Conservation (phyloP, 2,113 vertebrate genomes). For the Centropus bengalensis region DNA sequence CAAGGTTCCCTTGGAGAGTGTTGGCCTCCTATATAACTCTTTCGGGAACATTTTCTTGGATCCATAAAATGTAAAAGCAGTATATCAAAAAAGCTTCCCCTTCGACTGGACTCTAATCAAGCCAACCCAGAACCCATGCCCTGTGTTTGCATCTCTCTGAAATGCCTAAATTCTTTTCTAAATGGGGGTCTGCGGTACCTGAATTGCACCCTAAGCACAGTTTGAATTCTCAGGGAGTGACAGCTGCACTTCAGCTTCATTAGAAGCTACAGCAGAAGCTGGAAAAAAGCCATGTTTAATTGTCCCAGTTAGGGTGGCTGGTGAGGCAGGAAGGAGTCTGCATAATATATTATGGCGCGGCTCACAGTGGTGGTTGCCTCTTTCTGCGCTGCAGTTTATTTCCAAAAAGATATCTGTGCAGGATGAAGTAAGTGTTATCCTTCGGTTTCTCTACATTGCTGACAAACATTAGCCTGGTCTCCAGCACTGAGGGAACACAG, state of each 20-base stretch:
- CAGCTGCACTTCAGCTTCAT: constrained; percentile 15
- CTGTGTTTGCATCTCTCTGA: neutral
- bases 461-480: constrained; percentile 17
- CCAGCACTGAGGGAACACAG: neutral
- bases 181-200: neutral
- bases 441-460: constrained; percentile 6
- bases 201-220: constrained; percentile 8
- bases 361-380: neutral
- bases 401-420: neutral
- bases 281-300: constrained; percentile 52
- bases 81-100: neutral
- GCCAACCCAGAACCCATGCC: neutral
- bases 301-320: constrained; percentile 25
- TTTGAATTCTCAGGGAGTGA: constrained; percentile 34
- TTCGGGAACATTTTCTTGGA: neutral
- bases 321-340: neutral
- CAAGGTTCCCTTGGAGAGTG: neutral
- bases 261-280: constrained; percentile 32
- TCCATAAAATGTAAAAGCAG: neutral
- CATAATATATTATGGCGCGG: neutral
- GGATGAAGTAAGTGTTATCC: constrained; percentile 44
- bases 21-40: neutral
- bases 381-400: neutral
- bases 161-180: neutral
- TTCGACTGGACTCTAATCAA: neutral